Percentiles rank a stretch among this genome's conserved stretches.
phyloP scores from a whole-genome alignment of 2,888 invertebrate genomes.

The Tinea pellionella region DNA sequence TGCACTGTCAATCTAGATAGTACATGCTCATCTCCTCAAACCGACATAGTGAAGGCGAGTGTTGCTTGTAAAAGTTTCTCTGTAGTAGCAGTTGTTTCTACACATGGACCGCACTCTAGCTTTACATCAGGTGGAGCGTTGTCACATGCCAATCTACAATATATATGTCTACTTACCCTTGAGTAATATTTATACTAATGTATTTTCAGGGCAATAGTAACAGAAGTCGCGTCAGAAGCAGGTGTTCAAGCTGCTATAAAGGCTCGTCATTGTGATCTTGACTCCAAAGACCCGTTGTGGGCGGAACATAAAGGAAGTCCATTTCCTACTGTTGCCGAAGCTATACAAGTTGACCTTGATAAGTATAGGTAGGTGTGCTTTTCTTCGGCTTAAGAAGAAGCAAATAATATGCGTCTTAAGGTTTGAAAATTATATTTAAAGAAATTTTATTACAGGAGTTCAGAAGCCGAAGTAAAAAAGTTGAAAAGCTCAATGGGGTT shows the following conservation, averaged over 20 bases:
- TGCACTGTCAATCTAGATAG: too few species aligned
- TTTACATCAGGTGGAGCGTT: too few species aligned
- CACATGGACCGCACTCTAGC: too few species aligned
- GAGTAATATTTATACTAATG: slow-evolving; percentile 38
- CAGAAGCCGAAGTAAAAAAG: slow-evolving; percentile 97
- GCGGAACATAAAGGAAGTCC: slow-evolving; percentile 92
- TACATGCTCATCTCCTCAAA: too few species aligned
- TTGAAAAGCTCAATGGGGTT: slow-evolving; percentile 95
- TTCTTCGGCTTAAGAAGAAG: too few species aligned
- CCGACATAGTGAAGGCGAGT: too few species aligned
- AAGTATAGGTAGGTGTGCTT: slow-evolving; percentile 75
- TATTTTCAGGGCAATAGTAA: slow-evolving; percentile 46
- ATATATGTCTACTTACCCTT: too few species aligned
- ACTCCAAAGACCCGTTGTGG: slow-evolving; percentile 93
- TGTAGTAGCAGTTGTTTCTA: too few species aligned
- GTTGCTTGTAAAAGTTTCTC: too few species aligned
- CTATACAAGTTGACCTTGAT: slow-evolving; percentile 98
- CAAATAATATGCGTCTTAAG: background rate
- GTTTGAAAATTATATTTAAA: too few species aligned
- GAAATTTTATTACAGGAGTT: slow-evolving; percentile 63
- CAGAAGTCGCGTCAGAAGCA: slow-evolving; percentile 28
- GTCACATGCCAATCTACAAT: too few species aligned
- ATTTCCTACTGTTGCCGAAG: slow-evolving; percentile 95
- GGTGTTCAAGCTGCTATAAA: slow-evolving; percentile 69
- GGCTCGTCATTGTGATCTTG: slow-evolving; percentile 90